A percentile compares a stretch with the other conserved stretches of the same genome.
These are phyloP conservation scores for Acronicta aceris DNA, from an alignment of 2,888 invertebrate species.

Conservation along the genomic window DNA sequence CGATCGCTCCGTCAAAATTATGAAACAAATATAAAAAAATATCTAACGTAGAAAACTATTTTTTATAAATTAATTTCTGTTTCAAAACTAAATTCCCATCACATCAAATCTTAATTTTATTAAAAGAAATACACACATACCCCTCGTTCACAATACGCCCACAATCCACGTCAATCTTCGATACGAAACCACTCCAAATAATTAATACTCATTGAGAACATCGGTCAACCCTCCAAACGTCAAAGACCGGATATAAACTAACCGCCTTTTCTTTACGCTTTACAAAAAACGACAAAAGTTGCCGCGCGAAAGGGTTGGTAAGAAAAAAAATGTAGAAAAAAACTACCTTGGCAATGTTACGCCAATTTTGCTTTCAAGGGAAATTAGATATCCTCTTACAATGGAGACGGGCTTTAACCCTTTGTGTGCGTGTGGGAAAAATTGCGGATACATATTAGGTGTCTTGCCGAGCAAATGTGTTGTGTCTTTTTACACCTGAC, in stretches of 20 bases:
- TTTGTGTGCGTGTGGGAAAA: slow-evolving; percentile 85
- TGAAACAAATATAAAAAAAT: too few species aligned
- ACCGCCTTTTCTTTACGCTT: slow-evolving; percentile 89
- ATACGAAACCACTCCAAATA: slow-evolving; percentile 85
- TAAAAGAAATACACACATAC: slow-evolving; percentile 60
- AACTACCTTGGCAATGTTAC: slow-evolving; percentile 83
- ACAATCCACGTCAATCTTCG: slow-evolving; percentile 63
- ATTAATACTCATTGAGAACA: slow-evolving; percentile 86
- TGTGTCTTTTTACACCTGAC: slow-evolving; percentile 64
- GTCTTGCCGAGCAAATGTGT: slow-evolving; percentile 61
- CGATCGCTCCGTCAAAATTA: too few species aligned
- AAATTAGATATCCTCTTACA: slow-evolving; percentile 89
- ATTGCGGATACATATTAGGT: slow-evolving; percentile 68
- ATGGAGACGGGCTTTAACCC: slow-evolving; percentile 79
- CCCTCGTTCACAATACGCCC: slow-evolving; percentile 70
- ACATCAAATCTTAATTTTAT: slow-evolving; percentile 38
- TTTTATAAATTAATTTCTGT: not conserved
- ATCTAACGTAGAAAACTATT: too few species aligned
- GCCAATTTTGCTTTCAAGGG: slow-evolving; percentile 88
- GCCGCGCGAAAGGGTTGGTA: slow-evolving; percentile 78
- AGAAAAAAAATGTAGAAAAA: slow-evolving; percentile 70
- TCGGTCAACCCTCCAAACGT: slow-evolving; percentile 83
- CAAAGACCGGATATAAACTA: slow-evolving; percentile 88
- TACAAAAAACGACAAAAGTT: slow-evolving; percentile 78
- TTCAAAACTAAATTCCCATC: slow-evolving; percentile 5